Evolutionary conservation across 2,888 invertebrate species (phyloP).

Genomic region (Hedychridium roseum): DNA sequence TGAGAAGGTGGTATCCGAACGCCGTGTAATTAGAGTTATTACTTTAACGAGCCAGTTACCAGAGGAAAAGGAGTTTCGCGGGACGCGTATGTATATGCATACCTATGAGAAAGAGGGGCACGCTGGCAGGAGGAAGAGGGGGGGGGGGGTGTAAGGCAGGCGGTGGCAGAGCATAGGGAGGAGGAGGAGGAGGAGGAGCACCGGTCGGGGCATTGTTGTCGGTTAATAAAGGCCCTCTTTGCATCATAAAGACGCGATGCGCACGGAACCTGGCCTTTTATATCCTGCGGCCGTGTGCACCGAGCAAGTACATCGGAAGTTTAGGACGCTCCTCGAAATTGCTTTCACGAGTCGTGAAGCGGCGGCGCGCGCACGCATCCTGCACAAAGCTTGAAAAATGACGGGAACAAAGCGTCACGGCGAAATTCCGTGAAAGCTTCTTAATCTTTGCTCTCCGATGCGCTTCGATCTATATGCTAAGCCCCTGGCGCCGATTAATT

Average conservation of each 20-base stretch:
- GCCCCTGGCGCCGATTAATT: constrained; percentile 42
- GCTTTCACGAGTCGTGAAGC: constrained; percentile 1
- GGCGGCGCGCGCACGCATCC: neutral
- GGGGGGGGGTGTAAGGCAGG: constrained; percentile 4
- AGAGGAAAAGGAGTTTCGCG: constrained; percentile 28
- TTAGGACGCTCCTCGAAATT: constrained; percentile 12
- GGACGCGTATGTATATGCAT: no score
- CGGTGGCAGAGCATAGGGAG: neutral
- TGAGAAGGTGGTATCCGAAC: constrained; percentile 51
- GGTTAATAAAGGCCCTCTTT: constrained; percentile 51
- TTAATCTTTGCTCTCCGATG: constrained; percentile 15
- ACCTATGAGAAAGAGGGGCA: no score
- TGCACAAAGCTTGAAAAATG: neutral
- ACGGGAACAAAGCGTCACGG: neutral
- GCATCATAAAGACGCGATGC: constrained; percentile 47
- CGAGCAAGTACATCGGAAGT: no score
- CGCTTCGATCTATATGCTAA: constrained; percentile 21
- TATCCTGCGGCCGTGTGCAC: constrained; percentile 33
- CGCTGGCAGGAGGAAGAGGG: constrained; percentile 12
- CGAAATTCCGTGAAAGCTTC: neutral
- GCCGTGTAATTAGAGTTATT: constrained; percentile 54
- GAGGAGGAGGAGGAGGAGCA: constrained; percentile 13
- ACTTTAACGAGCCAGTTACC: constrained; percentile 54
- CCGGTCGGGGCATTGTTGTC: constrained; percentile 45
- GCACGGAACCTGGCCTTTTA: constrained; percentile 37